Conservation (phyloP, 2,797 vertebrate genomes). For the Chloroceryle amazona region DNA sequence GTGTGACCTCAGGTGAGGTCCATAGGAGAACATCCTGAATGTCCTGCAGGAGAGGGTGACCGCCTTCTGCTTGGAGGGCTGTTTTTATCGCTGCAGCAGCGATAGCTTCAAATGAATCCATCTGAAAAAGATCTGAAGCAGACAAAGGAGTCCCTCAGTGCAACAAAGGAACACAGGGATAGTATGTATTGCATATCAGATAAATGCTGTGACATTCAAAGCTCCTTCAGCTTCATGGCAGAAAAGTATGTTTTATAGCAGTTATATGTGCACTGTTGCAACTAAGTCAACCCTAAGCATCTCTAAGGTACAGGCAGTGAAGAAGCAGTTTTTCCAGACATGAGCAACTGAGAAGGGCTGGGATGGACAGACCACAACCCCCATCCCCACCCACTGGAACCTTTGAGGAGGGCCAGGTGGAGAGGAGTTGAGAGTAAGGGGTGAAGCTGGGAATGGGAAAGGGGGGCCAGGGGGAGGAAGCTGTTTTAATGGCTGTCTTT, state of each 20-base stretch:
- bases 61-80: not conserved
- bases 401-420: no score
- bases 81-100: not conserved
- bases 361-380: no score
- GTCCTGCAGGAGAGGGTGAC: fast-evolving
- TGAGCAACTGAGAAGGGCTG: no score
- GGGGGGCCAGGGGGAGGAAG: fast-evolving
- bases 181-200: not conserved
- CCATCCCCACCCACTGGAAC: no score
- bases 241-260: not conserved
- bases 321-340: not conserved
- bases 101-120: not conserved
- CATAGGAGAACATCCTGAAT: fast-evolving
- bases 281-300: not conserved
- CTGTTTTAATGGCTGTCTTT: no score
- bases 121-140: not conserved
- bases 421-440: fast-evolving
- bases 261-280: not conserved
- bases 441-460: fast-evolving
- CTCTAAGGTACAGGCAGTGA: not conserved
- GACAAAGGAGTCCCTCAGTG: not conserved
- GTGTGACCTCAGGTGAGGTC: not conserved
- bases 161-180: not conserved
- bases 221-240: not conserved
- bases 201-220: not conserved